Evolutionary conservation across 2,797 vertebrate genomes (phyloP), one percentile per base, ranked within the genome.

Genomic region (Chaetodon trifasciatus): DNA sequence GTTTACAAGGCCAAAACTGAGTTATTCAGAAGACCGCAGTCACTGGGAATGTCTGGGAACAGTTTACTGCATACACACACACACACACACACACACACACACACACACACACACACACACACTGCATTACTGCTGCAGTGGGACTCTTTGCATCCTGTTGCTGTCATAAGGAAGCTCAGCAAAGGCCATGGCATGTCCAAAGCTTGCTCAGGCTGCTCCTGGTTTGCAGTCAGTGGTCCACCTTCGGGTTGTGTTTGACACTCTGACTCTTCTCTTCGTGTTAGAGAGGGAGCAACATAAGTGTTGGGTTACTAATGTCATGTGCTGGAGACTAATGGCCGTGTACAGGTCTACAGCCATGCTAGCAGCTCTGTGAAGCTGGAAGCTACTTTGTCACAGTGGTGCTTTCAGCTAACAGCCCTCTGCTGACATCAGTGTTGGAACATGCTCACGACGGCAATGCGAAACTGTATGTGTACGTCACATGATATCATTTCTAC

Each of bases 61-160:
- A 65, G 60, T 37, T 50, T 10, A 28, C 63, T 60, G 72, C 69
- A 69, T 3, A 4, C 2, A 4, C 28, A 32, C 28, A 32, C 28
- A 32, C 28, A 32, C 28, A 32, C 4, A 32, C 53, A 32, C 8
- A 24, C 81, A 75, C 28, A 28, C 28, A 28, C 28, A 28, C 28
- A 32, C 2, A 32, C 28, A 32, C 28, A 32, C 28, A 32, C 28
- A 32, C 28, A 32, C 4, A 32, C 53, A 32, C 8, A 24, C 81
- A 75, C 72, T 79, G 76, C 74, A 78, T 74, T 55, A 47, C 5
- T 55, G 79, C 69, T 76, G 76, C 70, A 58, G 70, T 32, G 40
- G 44, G n/a, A 19, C 37, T 76, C 42, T 28, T 68, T 55, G 44
- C 23, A 55, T 37, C 60, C 60, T 73, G 68, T 66, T 67, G 50